phyloP scores from a whole-genome alignment of 2,113 vertebrate genomes.

The Bos javanicus region DNA sequence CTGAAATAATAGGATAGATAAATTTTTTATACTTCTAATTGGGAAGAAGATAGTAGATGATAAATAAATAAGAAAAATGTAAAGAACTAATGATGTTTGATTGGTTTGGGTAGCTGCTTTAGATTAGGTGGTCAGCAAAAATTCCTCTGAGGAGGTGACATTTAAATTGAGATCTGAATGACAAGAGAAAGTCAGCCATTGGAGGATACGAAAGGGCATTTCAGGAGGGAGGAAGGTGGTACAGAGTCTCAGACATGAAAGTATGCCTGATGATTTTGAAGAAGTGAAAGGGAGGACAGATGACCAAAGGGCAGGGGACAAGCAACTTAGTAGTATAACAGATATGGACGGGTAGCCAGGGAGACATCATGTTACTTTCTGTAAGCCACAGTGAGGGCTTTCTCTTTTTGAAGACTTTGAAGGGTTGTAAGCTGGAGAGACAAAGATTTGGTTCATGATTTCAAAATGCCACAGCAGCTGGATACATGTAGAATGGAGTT shows the following conservation, averaged over 20 bases:
- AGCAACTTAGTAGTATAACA: background rate
- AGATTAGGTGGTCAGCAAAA: background rate
- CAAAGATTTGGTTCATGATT: background rate
- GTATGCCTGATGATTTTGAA: background rate
- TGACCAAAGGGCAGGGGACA: background rate
- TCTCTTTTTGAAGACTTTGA: background rate
- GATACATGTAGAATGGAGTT: background rate
- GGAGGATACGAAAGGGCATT: background rate
- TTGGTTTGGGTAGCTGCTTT: background rate
- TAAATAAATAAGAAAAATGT: background rate
- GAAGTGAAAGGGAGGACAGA: background rate
- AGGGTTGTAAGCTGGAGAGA: background rate
- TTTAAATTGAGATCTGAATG: background rate
- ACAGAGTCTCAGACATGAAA: background rate
- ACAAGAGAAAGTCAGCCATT: background rate
- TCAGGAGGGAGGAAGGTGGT: background rate
- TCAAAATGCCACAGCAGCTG: background rate
- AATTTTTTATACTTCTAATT: background rate
- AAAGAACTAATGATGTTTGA: background rate
- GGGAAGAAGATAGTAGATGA: background rate
- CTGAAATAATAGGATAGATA: background rate
- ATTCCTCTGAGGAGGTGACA: background rate
- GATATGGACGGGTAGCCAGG: too few relatives aligned
- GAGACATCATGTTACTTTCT: background rate
- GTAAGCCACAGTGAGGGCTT: background rate